Conservation (phyloP, 1,140 invertebrate species). For the Drosophila eugracilis region DNA sequence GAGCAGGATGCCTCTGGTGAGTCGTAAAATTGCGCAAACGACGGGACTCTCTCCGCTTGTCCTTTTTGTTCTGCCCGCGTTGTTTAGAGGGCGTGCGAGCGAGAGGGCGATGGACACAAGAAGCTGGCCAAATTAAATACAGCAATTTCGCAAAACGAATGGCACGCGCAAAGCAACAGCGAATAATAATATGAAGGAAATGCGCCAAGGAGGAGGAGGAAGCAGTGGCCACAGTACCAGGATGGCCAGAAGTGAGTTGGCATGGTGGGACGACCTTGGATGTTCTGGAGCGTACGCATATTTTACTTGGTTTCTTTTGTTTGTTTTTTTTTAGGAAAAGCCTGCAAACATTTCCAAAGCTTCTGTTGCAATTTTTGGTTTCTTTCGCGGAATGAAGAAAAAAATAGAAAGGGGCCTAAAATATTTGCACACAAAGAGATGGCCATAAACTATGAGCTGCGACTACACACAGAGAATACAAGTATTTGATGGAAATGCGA, state of each 20-base stretch:
- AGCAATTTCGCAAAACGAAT: constrained; percentile 72
- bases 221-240: too few relatives aligned
- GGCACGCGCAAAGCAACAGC: constrained; percentile 50
- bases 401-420: constrained; percentile 23
- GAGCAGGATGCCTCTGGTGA: constrained; percentile 58
- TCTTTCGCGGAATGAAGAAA: constrained; percentile 23
- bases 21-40: constrained; percentile 73
- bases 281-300: constrained; percentile 51
- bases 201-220: constrained; percentile 34
- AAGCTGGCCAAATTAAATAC: constrained; percentile 71
- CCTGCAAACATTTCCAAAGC: constrained; percentile 45
- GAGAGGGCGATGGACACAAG: neutral
- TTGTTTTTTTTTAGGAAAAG: constrained; percentile 15
- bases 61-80: constrained; percentile 7
- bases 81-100: constrained; percentile 36
- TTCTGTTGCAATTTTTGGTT: constrained; percentile 41
- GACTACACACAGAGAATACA: constrained; percentile 2
- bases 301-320: constrained; percentile 43
- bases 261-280: constrained; percentile 29
- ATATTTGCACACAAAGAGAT: constrained; percentile 66
- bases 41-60: constrained; percentile 34
- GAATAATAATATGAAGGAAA: constrained; percentile 67
- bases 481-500: neutral
- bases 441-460: constrained; percentile 51
- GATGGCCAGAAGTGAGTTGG: too few relatives aligned